Conservation (phyloP, 2,113 vertebrate species). For the Albula glossodonta region DNA sequence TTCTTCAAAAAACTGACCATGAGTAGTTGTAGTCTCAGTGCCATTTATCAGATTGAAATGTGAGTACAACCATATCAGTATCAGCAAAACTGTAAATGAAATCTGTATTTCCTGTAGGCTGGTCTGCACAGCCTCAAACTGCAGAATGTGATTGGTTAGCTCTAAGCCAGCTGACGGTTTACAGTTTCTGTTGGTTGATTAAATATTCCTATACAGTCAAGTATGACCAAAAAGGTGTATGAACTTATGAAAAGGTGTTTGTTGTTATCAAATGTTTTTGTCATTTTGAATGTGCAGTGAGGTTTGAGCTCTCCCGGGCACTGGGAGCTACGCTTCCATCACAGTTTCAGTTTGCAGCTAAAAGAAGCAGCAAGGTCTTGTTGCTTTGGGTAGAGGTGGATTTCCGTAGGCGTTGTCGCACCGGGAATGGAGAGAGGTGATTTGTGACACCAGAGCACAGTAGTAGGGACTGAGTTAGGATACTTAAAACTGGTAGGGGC, state of each 20-base stretch:
- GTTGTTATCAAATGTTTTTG: neutral
- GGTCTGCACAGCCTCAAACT: neutral
- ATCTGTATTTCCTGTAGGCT: neutral
- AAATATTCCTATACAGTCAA: neutral
- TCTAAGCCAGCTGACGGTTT: neutral
- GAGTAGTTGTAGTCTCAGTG: slow-evolving; percentile 1
- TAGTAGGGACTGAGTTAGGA: no score
- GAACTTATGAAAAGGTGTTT: neutral
- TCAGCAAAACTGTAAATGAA: neutral
- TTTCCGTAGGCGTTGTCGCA: no score
- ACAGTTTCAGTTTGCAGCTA: neutral
- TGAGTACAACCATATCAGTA: neutral
- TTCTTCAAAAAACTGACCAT: neutral
- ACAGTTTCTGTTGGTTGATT: neutral
- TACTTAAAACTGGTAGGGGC: no score
- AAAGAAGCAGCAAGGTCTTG: neutral
- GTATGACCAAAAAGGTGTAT: neutral
- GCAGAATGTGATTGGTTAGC: neutral
- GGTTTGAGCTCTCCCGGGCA: neutral
- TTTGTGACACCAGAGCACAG: no score
- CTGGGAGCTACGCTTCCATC: neutral
- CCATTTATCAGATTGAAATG: neutral
- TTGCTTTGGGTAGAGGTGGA: no score
- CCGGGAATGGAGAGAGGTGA: no score
- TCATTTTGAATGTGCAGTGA: neutral